Percentiles rank a stretch among this genome's conserved stretches.
Evolutionary conservation across 92 coral and sea anemone species (phyloP).

Genomic region (Scolanthus callimorphus): DNA sequence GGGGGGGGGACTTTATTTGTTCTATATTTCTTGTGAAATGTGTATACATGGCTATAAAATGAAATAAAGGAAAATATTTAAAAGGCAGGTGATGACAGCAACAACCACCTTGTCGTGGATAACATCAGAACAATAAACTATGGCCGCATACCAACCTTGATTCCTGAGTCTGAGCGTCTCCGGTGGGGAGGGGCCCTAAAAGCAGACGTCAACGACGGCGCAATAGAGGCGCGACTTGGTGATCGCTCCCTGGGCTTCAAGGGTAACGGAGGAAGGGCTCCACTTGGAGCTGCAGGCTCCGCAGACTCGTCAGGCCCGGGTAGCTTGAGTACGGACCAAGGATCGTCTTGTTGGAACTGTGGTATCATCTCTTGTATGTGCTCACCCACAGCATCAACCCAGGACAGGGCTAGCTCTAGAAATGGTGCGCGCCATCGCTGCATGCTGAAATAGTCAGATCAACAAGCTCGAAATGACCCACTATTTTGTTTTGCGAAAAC

Average conservation of each 20-base stretch:
- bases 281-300: background rate
- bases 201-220: constrained; percentile 65
- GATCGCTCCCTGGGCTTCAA: background rate
- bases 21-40: too few species aligned
- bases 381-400: constrained; percentile 79
- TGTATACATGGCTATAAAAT: too few species aligned
- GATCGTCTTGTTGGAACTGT: constrained; percentile 43
- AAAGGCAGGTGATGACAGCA: too few species aligned
- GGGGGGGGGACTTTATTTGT: too few species aligned
- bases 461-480: too few species aligned
- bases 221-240: constrained; percentile 12
- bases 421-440: constrained; percentile 92
- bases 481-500: too few species aligned
- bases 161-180: constrained; percentile 7
- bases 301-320: background rate
- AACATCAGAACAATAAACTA: too few species aligned
- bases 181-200: constrained; percentile 40
- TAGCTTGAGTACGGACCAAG: constrained; percentile 51
- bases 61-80: too few species aligned
- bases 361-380: constrained; percentile 56
- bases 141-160: constrained; percentile 38
- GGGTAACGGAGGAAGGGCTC: background rate
- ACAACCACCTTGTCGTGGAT: too few species aligned
- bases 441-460: constrained; percentile 53
- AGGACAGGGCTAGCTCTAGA: constrained; percentile 49